A percentile compares a stretch with the other conserved stretches of the same genome.
Conservation (phyloP, 2,888 invertebrate genomes). For the Philereme transversata region DNA sequence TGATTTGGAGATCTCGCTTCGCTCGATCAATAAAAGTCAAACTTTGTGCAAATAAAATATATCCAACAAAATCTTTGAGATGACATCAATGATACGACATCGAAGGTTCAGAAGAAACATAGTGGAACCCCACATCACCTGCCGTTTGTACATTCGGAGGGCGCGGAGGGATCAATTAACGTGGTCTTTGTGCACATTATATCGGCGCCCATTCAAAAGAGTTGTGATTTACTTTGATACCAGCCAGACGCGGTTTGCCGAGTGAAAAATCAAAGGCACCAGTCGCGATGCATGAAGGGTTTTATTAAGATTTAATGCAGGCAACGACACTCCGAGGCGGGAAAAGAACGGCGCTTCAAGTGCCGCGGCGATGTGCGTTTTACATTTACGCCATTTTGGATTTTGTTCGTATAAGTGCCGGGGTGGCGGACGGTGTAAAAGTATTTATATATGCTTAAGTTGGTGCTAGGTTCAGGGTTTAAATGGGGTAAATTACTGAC, state of each 20-base stretch:
- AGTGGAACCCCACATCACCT: conserved; percentile 23
- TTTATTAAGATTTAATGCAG: conserved; percentile 84
- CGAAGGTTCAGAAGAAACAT: conserved; percentile 13
- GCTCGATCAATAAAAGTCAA: too few relatives aligned
- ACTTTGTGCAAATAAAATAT: too few relatives aligned
- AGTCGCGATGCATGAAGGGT: conserved; percentile 79
- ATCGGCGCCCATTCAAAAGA: conserved; percentile 83
- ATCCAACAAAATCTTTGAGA: too few relatives aligned
- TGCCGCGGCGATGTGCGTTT: conserved; percentile 71
- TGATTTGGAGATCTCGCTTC: too few relatives aligned
- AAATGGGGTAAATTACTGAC: conserved; percentile 15
- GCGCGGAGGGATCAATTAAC: conserved; percentile 76
- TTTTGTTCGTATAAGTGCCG: conserved; percentile 65
- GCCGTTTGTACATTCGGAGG: conserved; percentile 33
- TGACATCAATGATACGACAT: conserved; percentile 24
- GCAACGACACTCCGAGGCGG: conserved; percentile 82
- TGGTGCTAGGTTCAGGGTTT: conserved; percentile 34
- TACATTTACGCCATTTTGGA: conserved; percentile 78
- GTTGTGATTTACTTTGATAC: conserved; percentile 83
- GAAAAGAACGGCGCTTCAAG: conserved; percentile 81
- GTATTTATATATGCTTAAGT: conserved; percentile 39
- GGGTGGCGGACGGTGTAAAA: conserved; percentile 42
- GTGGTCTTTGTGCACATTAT: conserved; percentile 77
- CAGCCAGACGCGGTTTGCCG: conserved; percentile 80
- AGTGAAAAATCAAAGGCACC: conserved; percentile 82